phyloP scores from a whole-genome alignment of 1,140 invertebrate species.

The Lineus longissimus region DNA sequence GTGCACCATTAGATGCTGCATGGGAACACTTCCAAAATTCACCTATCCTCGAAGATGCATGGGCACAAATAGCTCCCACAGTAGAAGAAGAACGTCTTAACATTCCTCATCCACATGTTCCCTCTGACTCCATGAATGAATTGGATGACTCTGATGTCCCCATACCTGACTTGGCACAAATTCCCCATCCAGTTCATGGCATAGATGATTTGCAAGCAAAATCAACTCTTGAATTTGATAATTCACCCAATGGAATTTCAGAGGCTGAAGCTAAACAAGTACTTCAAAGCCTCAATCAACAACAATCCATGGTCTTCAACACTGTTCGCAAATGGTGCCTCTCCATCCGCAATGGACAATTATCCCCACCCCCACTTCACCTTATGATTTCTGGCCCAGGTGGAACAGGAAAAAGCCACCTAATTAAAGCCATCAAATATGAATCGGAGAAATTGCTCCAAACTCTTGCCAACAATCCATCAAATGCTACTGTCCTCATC shows the following conservation, averaged over 20 bases:
- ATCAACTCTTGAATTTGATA: neutral
- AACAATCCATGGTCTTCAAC: conserved; percentile 14
- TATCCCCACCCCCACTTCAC: conserved; percentile 10
- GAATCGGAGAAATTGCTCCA: conserved; percentile 18
- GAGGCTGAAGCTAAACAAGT: neutral
- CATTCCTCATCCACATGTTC: neutral
- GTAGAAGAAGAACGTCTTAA: neutral
- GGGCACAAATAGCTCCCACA: conserved; percentile 2
- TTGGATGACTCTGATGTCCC: neutral
- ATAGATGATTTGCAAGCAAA: neutral
- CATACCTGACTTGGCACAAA: neutral
- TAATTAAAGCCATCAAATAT: conserved; percentile 18
- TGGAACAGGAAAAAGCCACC: conserved; percentile 21
- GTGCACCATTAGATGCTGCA: neutral
- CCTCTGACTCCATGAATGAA: neutral
- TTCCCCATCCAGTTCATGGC: too few species aligned
- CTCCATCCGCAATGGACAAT: neutral
- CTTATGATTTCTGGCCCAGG: conserved; percentile 20
- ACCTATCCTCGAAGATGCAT: neutral
- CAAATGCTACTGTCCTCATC: conserved; percentile 10
- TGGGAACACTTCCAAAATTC: neutral
- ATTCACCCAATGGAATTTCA: neutral
- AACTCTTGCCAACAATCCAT: neutral
- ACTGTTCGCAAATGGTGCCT: conserved; percentile 17
- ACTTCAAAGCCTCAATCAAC: neutral